phyloP scores from a whole-genome alignment of 2,888 invertebrate species.

The Aporophyla lueneburgensis region DNA sequence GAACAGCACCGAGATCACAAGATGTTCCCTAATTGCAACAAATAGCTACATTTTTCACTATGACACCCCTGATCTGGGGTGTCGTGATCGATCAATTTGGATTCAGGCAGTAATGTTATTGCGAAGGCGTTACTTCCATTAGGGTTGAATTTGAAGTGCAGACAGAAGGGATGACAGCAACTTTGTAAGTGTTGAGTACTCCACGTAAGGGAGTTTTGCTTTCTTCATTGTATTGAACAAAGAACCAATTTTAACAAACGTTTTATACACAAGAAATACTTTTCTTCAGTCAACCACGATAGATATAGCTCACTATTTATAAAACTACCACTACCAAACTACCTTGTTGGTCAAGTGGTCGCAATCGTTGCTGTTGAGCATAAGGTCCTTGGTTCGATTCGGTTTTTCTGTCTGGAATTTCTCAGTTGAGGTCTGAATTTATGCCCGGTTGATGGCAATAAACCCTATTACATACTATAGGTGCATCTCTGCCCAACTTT shows the following conservation, averaged over 20 bases:
- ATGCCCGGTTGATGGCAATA: too few species aligned
- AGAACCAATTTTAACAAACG: neutral
- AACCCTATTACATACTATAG: too few species aligned
- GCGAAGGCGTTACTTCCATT: slow-evolving; percentile 40
- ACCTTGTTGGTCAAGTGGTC: too few species aligned
- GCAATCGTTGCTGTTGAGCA: too few species aligned
- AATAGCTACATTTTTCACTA: slow-evolving; percentile 71
- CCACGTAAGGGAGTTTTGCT: neutral
- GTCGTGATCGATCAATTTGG: slow-evolving; percentile 74
- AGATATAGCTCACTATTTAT: too few species aligned
- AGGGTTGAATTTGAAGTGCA: slow-evolving; percentile 27
- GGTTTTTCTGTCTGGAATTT: too few species aligned
- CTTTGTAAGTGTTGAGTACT: slow-evolving; percentile 13
- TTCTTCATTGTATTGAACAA: slow-evolving; percentile 3
- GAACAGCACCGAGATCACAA: slow-evolving; percentile 24
- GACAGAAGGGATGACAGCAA: neutral
- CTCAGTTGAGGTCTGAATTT: too few species aligned
- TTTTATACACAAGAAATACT: neutral
- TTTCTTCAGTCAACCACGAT: too few species aligned
- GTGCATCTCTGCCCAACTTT: too few species aligned
- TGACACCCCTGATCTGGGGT: slow-evolving; percentile 52
- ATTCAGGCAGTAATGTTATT: slow-evolving; percentile 51
- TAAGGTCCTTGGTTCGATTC: too few species aligned
- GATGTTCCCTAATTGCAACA: slow-evolving; percentile 67
- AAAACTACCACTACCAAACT: too few species aligned